Evolutionary conservation across 1,140 invertebrate species (phyloP).

Genomic region (Yoshiicerus persimilis): DNA sequence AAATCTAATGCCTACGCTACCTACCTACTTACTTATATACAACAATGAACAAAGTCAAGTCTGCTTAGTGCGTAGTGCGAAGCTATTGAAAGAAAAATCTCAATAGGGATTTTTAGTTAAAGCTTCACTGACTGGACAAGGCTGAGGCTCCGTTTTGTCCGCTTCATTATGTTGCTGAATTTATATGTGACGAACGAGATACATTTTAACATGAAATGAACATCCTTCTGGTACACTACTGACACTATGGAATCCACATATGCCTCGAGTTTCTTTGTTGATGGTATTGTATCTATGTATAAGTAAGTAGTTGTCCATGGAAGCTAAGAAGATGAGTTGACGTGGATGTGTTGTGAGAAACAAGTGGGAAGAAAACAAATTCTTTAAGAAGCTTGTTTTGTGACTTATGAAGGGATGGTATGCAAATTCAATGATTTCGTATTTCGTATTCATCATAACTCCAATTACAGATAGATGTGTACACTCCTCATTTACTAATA

Average conservation of each 20-base stretch:
- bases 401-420: no score
- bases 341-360: neutral
- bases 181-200: neutral
- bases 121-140: neutral
- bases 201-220: neutral
- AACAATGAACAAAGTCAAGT: neutral
- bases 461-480: no score
- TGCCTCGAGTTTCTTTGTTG: no score
- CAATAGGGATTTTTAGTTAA: neutral
- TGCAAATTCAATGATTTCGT: no score
- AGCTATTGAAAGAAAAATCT: neutral
- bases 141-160: neutral
- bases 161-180: neutral
- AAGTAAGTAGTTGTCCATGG: neutral
- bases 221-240: neutral
- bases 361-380: neutral
- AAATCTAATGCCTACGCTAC: neutral
- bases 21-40: neutral
- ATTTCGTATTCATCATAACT: no score
- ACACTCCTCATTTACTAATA: no score
- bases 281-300: neutral
- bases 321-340: neutral
- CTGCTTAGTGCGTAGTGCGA: neutral
- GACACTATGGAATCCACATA: neutral
- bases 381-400: neutral